Evolutionary conservation across 2,888 invertebrate genomes (phyloP).

Genomic region (Orthonychiurus folsomi): DNA sequence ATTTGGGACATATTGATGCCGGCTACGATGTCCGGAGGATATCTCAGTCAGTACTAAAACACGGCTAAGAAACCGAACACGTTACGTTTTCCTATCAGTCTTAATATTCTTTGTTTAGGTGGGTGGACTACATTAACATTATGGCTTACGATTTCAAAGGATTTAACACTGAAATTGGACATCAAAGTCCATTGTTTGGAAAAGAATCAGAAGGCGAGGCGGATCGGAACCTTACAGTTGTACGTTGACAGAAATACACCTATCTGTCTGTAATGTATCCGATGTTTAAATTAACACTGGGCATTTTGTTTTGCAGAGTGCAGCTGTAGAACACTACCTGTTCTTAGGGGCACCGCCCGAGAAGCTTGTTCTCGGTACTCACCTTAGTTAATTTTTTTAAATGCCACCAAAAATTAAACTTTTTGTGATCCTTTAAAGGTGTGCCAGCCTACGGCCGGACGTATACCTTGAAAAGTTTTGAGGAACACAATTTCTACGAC

Average conservation of each 20-base stretch:
- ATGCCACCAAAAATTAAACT: neutral
- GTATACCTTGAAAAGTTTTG: neutral
- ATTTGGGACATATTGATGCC: neutral
- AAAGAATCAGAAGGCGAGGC: neutral
- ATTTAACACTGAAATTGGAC: slow-evolving; percentile 2
- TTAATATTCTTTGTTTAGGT: too few relatives aligned
- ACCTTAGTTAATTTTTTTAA: neutral
- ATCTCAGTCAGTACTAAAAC: neutral
- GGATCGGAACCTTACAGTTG: neutral
- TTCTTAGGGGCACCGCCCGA: slow-evolving; percentile 4
- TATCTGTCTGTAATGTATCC: neutral
- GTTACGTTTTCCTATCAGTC: neutral
- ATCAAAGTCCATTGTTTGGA: slow-evolving; percentile 4
- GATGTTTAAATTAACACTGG: neutral
- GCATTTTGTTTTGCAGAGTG: neutral
- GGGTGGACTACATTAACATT: neutral
- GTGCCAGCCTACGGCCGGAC: slow-evolving; percentile 10
- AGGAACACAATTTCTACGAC: slow-evolving; percentile 8
- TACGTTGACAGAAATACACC: neutral
- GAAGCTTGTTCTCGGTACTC: slow-evolving; percentile 7
- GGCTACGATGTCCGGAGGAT: slow-evolving; percentile 3
- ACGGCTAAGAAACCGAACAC: neutral
- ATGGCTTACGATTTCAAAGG: slow-evolving; percentile 11
- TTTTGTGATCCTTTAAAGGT: neutral
- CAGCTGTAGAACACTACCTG: neutral